Base-by-base conservation (phyloP, 1,140 invertebrate species). In the Lucilia cuprina region DNA sequence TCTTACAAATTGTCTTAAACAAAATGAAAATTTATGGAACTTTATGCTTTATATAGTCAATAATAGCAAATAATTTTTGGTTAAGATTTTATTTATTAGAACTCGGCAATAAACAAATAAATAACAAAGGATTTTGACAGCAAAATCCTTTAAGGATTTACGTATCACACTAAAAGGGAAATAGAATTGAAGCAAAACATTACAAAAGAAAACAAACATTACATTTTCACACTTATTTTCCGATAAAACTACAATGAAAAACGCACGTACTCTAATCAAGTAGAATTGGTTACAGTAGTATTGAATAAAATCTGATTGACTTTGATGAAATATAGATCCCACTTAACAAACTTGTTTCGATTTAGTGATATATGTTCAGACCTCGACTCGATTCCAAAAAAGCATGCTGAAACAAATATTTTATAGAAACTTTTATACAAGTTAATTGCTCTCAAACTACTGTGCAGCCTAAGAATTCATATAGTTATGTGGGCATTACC, bases 11-110 rank as follows among this genome's bases (percentile, higher is more conserved):
- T 78, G 75, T 41, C 35, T 41, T 41, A 78, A 35, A 47, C 34
- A 47, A 78, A 78, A 78, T 78, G 75, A 78, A 78, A 78, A 78
- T 78, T 78, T 78, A 78, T 78, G 34, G 75, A 78, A n/a, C 30
- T 47, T 34, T 35, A 35, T 35, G 34, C 74, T 41, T 41, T 78
- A 41, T 78, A 2, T 60, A 41, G 55, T 60, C 14, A 41, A 41
- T 41, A 41, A 41, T 10, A 78, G 47, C 34, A 77, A 77, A 77
- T 41, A n/a, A 78, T 41, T 14, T 78, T 41, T 4, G 75, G 17
- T 78, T 60, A 19, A 78, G 34, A 78, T 78, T 78, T 78, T 41
- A 19, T 78, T 78, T 41, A 41, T n/a, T 78, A n/a, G 17, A 78
- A 78, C 55, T 60, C 55, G 55, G 5, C 55, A 60, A 47, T 47